Conservation (phyloP, 2,113 vertebrate genomes). For the Notarius lentiginosus region DNA sequence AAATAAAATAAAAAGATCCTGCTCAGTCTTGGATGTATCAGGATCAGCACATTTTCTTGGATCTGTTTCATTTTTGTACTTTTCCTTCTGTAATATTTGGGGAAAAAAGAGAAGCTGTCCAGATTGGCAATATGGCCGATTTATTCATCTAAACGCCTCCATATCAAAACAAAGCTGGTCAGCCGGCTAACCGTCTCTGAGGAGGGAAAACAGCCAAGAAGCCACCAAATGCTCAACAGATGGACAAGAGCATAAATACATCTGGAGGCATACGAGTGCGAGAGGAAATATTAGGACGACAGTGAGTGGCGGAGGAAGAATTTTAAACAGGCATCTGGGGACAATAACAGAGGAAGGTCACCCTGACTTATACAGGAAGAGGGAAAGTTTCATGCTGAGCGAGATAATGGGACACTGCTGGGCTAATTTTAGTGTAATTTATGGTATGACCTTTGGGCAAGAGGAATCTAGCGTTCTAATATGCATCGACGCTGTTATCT, state of each 20-base stretch:
- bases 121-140: constrained; percentile 52
- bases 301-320: constrained; percentile 55
- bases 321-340: constrained; percentile 64
- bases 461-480: constrained; percentile 61
- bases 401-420: constrained; percentile 74
- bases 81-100: constrained; percentile 42
- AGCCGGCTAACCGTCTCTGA: constrained; percentile 56
- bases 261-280: constrained; percentile 59
- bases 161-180: constrained; percentile 54
- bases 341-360: constrained; percentile 72
- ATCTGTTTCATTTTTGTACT: background rate
- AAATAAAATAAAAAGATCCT: background rate
- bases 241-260: constrained; percentile 65
- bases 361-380: constrained; percentile 63
- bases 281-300: constrained; percentile 58
- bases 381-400: constrained; percentile 63
- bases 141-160: constrained; percentile 55
- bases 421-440: constrained; percentile 76
- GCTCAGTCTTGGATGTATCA: background rate
- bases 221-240: constrained; percentile 71
- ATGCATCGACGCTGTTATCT: constrained; percentile 62
- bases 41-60: background rate
- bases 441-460: constrained; percentile 65
- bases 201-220: constrained; percentile 52
- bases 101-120: constrained; percentile 24